A percentile compares a stretch with the other conserved stretches of the same genome.
Conservation (phyloP, 2,797 vertebrate species). For the Agapornis canus region DNA sequence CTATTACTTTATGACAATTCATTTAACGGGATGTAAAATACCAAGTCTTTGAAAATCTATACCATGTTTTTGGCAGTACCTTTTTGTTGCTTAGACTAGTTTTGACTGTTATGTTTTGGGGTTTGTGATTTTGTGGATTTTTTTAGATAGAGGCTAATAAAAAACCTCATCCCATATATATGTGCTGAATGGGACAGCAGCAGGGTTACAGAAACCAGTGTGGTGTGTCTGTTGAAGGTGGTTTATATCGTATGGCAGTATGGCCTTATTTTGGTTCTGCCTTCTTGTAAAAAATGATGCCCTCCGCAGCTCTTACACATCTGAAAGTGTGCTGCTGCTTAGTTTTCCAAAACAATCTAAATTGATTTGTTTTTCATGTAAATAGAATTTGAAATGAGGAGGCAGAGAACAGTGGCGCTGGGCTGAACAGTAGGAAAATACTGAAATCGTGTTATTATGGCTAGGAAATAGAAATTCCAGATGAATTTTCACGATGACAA, state of each 20-base stretch:
- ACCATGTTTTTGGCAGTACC: accelerated
- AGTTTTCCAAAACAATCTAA: neutral
- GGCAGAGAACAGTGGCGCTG: neutral
- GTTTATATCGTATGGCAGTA: neutral
- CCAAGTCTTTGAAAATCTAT: neutral
- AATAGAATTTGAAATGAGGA: neutral
- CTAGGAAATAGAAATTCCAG: neutral
- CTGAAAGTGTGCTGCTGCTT: neutral
- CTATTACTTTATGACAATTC: accelerated
- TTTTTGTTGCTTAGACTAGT: accelerated
- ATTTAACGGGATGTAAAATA: neutral
- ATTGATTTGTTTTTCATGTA: neutral
- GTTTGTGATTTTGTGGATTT: neutral
- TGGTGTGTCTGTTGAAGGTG: neutral
- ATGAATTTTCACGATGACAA: neutral
- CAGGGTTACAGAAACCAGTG: accelerated
- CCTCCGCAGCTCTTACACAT: neutral
- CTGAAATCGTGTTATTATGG: neutral
- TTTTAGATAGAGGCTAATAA: neutral
- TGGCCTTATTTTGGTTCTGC: neutral
- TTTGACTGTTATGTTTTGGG: neutral
- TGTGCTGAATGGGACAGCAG: neutral
- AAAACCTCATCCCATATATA: neutral
- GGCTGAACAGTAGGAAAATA: neutral
- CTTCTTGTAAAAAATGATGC: neutral